Evolutionary conservation across 1,140 invertebrate species (phyloP), one percentile per base, ranked within the genome.

Genomic region (Campoletis sonorensis): DNA sequence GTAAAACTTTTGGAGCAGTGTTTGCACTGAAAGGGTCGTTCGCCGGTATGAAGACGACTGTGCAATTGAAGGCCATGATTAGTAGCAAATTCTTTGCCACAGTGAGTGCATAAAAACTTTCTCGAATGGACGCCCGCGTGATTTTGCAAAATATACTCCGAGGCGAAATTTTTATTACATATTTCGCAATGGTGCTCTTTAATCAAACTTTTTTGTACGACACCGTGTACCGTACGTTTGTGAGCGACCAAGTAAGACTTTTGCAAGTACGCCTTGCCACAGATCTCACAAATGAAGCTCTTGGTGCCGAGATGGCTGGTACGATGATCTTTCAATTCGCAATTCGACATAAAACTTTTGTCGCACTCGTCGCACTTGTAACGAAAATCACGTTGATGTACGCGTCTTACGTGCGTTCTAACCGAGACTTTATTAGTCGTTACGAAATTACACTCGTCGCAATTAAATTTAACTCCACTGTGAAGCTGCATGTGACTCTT

Each of bases 41-140:
- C 67, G 11, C 86, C 92, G 92, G 81, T 92, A 94, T 0, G 93
- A 93, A 58, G 51, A 37, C 75, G 75, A 77, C 37, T 77, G 54
- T 77, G 75, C 27, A 77, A 61, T 40, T 77, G 51, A 92, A 96
- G 87, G 94, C 92, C 96, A 83, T 95, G 95, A 26, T 95, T 95
- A 18, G 95, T 96, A 0, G 95, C 96, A 86, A 97, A 97, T 10
- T 94, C 94, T 79, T 95, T 94, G 40, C 94, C 93, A 80, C 96
- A 97, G 0, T 64, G 75, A 23, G 75, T 49, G 54, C 75, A 77
- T 10, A 77, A 61, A 21, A 77, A 93, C 92, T 83, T 94, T 93
- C 11, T 93, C 93, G n/a, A 93, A 85, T 94, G 94, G 70, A 92
- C 92, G 72, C 93, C 88, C 49, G 93, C 91, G 85, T 94, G 94